A percentile compares a stretch with the other conserved stretches of the same genome.
Evolutionary conservation across 2,888 invertebrate genomes (phyloP).

Genomic region (Drosophila subquinaria): DNA sequence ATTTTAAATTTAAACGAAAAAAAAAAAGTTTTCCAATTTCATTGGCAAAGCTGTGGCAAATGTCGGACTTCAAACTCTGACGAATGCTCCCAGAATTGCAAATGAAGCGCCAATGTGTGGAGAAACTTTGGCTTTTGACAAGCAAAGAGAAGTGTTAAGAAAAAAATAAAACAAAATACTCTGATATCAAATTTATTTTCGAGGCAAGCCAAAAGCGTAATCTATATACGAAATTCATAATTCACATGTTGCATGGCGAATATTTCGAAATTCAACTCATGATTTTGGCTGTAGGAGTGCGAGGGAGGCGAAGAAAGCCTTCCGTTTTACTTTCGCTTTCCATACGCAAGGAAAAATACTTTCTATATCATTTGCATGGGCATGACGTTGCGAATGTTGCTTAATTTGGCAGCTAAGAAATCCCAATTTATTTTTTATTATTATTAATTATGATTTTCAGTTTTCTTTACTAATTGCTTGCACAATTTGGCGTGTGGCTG

Average conservation of each 20-base stretch:
- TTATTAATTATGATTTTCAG: constrained; percentile 59
- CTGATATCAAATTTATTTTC: constrained; percentile 60
- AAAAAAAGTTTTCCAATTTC: constrained; percentile 69
- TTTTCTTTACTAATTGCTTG: constrained; percentile 40
- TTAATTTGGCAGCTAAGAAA: constrained; percentile 30
- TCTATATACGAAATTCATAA: constrained; percentile 77
- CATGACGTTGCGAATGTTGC: constrained; percentile 26
- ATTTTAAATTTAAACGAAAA: constrained; percentile 55
- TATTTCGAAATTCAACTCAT: constrained; percentile 65
- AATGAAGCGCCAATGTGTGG: constrained; percentile 61
- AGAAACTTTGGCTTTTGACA: constrained; percentile 60
- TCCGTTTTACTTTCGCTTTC: constrained; percentile 75
- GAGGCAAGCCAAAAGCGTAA: constrained; percentile 54
- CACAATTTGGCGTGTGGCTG: constrained; percentile 38
- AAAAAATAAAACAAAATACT: constrained; percentile 24
- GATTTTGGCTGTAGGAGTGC: constrained; percentile 31
- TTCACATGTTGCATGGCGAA: constrained; percentile 48
- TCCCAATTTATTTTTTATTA: constrained; percentile 23
- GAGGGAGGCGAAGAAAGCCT: constrained; percentile 15
- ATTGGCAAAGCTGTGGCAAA: constrained; percentile 55
- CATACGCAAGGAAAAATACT: constrained; percentile 62
- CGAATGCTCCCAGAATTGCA: constrained; percentile 69
- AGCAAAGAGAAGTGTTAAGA: constrained; percentile 7
- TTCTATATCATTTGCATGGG: constrained; percentile 68
- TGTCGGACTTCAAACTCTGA: constrained; percentile 27